A percentile compares a stretch with the other conserved stretches of the same genome.
Evolutionary conservation across 2,113 vertebrate species (phyloP).

Genomic region (Camelus dromedarius): DNA sequence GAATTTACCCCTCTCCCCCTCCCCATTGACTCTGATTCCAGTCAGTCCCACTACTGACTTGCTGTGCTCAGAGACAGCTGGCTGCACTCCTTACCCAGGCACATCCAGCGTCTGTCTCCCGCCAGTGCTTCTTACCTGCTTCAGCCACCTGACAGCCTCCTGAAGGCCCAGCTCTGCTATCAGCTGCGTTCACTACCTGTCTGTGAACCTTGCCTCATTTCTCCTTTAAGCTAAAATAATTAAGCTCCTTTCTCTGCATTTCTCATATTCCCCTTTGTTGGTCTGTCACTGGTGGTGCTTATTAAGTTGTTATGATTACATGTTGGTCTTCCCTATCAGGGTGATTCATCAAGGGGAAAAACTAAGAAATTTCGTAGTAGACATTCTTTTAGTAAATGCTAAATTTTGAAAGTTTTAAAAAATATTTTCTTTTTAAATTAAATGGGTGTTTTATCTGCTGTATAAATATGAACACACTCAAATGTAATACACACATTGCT

Average conservation of each 20-base stretch:
- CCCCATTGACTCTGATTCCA: accelerated
- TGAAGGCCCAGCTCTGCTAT: not conserved
- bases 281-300: not conserved
- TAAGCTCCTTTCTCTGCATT: no score
- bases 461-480: not conserved
- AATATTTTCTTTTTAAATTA: no score
- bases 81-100: no score
- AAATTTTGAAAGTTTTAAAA: not conserved
- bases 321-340: not conserved
- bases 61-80: not conserved
- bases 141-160: accelerated
- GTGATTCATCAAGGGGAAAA: not conserved
- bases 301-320: no score
- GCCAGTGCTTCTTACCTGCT: accelerated
- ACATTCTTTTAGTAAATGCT: not conserved
- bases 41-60: not conserved
- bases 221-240: not conserved
- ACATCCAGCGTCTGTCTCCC: not conserved
- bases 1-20: accelerated
- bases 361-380: not conserved
- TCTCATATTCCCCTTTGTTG: not conserved
- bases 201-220: not conserved
- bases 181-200: no score
- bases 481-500: no score
- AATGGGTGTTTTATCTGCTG: not conserved